phyloP scores from a whole-genome alignment of 2,113 vertebrate species.

The Hemibagrus wyckioides region DNA sequence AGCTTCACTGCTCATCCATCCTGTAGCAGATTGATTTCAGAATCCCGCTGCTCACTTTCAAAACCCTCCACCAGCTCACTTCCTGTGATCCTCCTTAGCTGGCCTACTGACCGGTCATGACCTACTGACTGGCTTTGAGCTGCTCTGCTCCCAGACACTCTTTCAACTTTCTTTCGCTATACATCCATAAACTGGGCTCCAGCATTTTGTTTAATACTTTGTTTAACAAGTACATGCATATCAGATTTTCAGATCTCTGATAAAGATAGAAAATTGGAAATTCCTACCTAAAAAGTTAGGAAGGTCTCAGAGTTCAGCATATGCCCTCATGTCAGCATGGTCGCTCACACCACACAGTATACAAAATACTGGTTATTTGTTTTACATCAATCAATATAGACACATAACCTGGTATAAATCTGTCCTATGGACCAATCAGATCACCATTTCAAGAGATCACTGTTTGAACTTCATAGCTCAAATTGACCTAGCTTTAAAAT shows the following conservation, averaged over 20 bases:
- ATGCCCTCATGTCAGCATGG: neutral
- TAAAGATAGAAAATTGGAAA: neutral
- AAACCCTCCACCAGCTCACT: neutral
- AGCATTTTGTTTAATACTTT: neutral
- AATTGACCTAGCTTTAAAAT: neutral
- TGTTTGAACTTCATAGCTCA: neutral
- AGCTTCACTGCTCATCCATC: neutral
- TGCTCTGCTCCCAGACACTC: neutral
- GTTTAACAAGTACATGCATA: neutral
- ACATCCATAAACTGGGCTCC: too few species aligned
- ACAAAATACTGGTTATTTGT: neutral
- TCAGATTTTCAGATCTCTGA: neutral
- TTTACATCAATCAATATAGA: too few species aligned
- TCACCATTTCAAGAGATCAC: neutral
- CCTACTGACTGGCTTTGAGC: neutral
- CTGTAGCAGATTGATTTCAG: neutral
- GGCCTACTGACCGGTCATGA: neutral
- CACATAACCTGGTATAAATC: neutral
- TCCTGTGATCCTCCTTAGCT: neutral
- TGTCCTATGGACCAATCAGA: neutral
- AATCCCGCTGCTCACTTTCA: neutral
- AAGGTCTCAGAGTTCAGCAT: neutral
- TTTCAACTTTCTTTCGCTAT: neutral
- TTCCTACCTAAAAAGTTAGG: neutral
- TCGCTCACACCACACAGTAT: neutral